These are phyloP conservation scores for Euzophera pinguis DNA, from an alignment of 2,888 invertebrate species.

Conservation along the genomic window DNA sequence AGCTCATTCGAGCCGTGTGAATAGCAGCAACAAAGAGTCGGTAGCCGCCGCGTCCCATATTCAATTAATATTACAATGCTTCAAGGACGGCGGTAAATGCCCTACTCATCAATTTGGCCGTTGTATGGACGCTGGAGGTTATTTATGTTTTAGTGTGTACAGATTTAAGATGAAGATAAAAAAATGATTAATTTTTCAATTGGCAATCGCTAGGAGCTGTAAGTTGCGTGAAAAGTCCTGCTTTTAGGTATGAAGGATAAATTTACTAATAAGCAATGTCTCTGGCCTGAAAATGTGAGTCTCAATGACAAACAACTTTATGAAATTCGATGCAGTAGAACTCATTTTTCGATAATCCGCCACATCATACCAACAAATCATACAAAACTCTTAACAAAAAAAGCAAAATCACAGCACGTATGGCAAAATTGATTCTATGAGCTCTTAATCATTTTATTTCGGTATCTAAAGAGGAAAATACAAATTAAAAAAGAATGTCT, in stretches of 20 bases:
- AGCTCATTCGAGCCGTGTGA: slow-evolving; percentile 61
- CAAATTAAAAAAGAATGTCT: slow-evolving; percentile 26
- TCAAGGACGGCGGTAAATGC: slow-evolving; percentile 33
- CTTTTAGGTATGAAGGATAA: no score
- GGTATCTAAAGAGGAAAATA: slow-evolving; percentile 1
- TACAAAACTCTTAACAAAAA: not conserved
- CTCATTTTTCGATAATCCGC: not conserved
- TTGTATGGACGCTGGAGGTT: slow-evolving; percentile 14
- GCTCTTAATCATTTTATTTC: not conserved
- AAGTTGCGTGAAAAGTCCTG: no score
- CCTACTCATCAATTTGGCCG: slow-evolving; percentile 23
- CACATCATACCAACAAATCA: not conserved
- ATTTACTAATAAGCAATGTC: no score
- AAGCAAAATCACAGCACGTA: not conserved
- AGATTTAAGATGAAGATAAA: no score
- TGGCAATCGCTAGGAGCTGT: no score
- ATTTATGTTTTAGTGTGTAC: not conserved
- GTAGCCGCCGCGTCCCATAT: slow-evolving; percentile 55
- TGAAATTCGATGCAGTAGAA: no score
- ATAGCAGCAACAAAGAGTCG: slow-evolving; percentile 59
- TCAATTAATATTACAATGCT: slow-evolving; percentile 63
- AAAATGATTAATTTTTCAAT: no score
- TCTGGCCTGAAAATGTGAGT: no score
- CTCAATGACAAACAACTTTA: no score
- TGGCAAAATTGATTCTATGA: slow-evolving; percentile 14